A percentile compares a stretch with the other conserved stretches of the same genome.
phyloP scores from a whole-genome alignment of 2,888 invertebrate genomes.

The Theretra japonica region DNA sequence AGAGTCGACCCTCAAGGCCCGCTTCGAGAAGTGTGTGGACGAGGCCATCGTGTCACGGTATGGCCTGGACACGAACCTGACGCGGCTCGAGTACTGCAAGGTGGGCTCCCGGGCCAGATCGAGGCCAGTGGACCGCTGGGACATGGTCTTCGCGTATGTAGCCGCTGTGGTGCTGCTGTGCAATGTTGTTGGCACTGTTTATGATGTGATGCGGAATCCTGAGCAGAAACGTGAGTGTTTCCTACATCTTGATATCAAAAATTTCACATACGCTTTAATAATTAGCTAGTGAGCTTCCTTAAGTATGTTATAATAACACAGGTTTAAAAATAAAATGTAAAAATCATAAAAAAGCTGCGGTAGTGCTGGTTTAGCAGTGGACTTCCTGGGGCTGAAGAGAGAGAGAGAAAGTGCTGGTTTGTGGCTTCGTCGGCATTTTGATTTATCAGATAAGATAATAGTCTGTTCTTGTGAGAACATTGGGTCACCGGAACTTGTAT shows the following conservation, averaged over 20 bases:
- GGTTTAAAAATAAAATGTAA: no score
- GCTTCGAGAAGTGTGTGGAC: slow-evolving; percentile 57
- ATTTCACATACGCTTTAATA: no score
- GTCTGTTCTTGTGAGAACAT: no score
- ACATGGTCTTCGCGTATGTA: slow-evolving; percentile 44
- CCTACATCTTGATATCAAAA: not conserved
- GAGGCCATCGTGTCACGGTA: slow-evolving; percentile 42
- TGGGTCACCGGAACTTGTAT: no score
- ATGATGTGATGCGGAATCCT: slow-evolving; percentile 47
- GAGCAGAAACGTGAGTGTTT: slow-evolving; percentile 47
- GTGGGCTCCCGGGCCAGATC: not conserved
- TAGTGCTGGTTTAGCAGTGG: no score
- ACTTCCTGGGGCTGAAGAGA: no score
- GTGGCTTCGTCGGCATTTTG: no score
- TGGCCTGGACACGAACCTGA: slow-evolving; percentile 51
- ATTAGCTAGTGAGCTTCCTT: no score
- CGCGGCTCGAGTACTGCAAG: slow-evolving; percentile 52
- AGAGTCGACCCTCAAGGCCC: slow-evolving; percentile 34
- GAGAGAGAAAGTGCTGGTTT: no score
- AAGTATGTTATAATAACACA: no score
- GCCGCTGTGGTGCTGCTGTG: slow-evolving; percentile 43
- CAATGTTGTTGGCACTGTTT: slow-evolving; percentile 59
- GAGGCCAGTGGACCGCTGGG: slow-evolving; percentile 40
- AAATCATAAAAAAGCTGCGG: no score
- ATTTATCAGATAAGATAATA: no score